A percentile compares a stretch with the other conserved stretches of the same genome.
These are phyloP conservation scores for Alloplasta piceator DNA, from an alignment of 2,888 invertebrate genomes.

Conservation along the genomic window DNA sequence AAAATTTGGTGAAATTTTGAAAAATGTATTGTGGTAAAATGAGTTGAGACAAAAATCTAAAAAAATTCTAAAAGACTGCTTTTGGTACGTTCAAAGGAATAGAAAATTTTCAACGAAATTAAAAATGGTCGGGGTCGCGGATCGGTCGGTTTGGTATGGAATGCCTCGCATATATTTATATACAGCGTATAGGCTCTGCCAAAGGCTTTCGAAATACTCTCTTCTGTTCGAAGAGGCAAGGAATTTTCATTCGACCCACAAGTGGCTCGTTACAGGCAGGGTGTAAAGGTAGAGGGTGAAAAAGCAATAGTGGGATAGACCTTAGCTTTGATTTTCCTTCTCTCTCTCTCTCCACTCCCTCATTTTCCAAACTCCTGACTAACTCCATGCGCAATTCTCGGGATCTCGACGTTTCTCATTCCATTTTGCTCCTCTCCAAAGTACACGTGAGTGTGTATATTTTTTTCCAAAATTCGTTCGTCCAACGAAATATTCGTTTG, in stretches of 20 bases:
- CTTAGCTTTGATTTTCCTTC: constrained; percentile 1
- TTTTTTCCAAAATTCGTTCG: too few species aligned
- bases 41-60: too few species aligned
- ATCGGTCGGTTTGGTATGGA: too few species aligned
- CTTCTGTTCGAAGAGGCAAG: constrained; percentile 37
- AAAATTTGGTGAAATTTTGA: too few species aligned
- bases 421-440: neutral
- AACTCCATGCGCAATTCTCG: neutral
- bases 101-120: too few species aligned
- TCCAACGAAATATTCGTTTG: too few species aligned
- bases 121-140: too few species aligned
- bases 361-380: constrained; percentile 23
- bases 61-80: too few species aligned
- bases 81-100: too few species aligned
- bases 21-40: too few species aligned
- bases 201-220: constrained; percentile 22
- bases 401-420: neutral
- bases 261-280: constrained; percentile 72
- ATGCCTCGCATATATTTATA: neutral
- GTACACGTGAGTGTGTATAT: too few species aligned
- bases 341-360: constrained; percentile 14
- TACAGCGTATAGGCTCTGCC: constrained; percentile 3
- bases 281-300: constrained; percentile 23
- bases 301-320: neutral
- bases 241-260: constrained; percentile 71